Conservation (phyloP, 2,113 vertebrate species). For the Climacteris rufus region DNA sequence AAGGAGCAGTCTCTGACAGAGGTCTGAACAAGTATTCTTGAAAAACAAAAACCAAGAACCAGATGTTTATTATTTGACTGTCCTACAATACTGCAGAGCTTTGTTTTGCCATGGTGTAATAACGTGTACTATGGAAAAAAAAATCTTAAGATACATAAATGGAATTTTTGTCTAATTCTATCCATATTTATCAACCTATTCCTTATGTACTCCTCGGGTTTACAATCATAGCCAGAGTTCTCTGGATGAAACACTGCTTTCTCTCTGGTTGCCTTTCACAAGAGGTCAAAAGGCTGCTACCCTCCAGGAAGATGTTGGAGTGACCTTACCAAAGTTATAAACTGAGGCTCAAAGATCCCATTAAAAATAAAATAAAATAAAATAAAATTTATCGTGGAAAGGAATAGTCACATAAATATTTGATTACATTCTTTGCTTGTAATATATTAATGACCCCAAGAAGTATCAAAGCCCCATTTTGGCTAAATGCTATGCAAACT, state of each 20-base stretch:
- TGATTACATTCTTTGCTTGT: background rate
- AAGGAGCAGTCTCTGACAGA: background rate
- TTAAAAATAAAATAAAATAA: slow-evolving; percentile 15
- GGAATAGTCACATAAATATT: background rate
- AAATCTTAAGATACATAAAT: background rate
- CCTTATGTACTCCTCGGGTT: background rate
- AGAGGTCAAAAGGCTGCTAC: background rate
- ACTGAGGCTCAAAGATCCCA: background rate
- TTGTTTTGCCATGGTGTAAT: background rate
- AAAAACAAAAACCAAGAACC: background rate
- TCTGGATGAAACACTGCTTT: background rate
- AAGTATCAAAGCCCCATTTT: background rate
- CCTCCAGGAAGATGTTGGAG: background rate
- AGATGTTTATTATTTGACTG: background rate
- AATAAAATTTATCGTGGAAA: background rate
- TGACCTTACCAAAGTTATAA: background rate
- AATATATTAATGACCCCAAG: background rate
- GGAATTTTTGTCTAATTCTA: background rate
- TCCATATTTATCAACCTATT: background rate
- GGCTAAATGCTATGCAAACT: background rate
- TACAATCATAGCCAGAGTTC: background rate
- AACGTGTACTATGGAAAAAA: background rate
- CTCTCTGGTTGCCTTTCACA: background rate
- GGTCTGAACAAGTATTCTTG: background rate
- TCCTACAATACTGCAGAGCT: background rate